A percentile compares a stretch with the other conserved stretches of the same genome.
Conservation (phyloP, 1,140 invertebrate species). For the Ceratosolen solmsi region DNA sequence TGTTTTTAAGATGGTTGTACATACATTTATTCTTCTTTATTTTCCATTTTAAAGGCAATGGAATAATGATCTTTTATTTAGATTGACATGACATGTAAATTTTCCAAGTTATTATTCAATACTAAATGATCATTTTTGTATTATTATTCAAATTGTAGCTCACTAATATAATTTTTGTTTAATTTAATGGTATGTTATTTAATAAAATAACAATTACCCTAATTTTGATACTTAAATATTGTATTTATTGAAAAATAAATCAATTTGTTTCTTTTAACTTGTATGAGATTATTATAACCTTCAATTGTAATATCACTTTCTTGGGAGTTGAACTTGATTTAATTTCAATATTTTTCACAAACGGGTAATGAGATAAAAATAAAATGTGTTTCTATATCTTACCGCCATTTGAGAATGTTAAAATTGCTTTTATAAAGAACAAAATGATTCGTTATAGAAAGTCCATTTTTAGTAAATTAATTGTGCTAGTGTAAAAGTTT, state of each 20-base stretch:
- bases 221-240: neutral
- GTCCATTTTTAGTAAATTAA: neutral
- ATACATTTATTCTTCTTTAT: neutral
- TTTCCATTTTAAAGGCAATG: neutral
- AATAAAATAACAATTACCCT: neutral
- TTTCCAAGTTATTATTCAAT: neutral
- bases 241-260: conserved; percentile 6
- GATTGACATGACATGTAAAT: conserved; percentile 19
- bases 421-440: conserved; percentile 26
- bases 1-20: neutral
- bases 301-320: neutral
- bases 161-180: neutral
- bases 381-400: conserved; percentile 4
- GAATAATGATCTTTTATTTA: conserved; percentile 1
- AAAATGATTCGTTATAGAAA: neutral
- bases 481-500: conserved; percentile 17
- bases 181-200: neutral
- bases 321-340: neutral
- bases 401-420: neutral
- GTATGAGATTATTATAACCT: neutral
- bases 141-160: neutral
- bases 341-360: conserved; percentile 8
- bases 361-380: conserved; percentile 19
- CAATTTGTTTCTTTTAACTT: neutral
- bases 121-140: conserved; percentile 3